Evolutionary conservation across 2,113 vertebrate genomes (phyloP).

Genomic region (Scomber scombrus): DNA sequence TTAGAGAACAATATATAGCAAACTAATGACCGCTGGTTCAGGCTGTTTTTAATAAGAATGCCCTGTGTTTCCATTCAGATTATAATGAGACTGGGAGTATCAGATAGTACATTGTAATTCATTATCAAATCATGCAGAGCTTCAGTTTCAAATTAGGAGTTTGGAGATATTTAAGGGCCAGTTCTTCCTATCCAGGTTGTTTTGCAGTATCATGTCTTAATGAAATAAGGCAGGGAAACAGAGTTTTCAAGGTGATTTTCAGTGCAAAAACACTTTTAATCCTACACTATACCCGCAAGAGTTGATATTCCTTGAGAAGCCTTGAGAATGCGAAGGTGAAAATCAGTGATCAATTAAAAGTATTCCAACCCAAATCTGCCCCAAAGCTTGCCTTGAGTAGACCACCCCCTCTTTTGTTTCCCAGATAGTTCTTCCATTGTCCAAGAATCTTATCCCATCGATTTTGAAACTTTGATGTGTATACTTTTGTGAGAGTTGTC

Average conservation of each 20-base stretch:
- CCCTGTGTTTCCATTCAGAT: slow-evolving; percentile 8
- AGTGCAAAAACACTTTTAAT: background rate
- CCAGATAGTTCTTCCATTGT: slow-evolving; percentile 24
- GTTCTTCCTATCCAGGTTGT: background rate
- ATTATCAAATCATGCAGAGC: slow-evolving; percentile 14
- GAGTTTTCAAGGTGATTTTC: slow-evolving; percentile 2
- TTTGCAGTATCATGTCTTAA: too few species aligned
- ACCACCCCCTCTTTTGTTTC: slow-evolving; percentile 11
- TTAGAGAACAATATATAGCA: slow-evolving; percentile 13
- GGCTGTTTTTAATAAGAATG: slow-evolving; percentile 38
- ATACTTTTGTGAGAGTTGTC: slow-evolving; percentile 15
- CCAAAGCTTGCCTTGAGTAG: slow-evolving; percentile 11
- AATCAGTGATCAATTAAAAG: slow-evolving; percentile 30
- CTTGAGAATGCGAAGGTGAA: background rate
- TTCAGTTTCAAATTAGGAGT: slow-evolving; percentile 18
- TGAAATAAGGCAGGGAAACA: background rate
- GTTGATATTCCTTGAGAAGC: slow-evolving; percentile 12
- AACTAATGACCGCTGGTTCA: slow-evolving; percentile 28
- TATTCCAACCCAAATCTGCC: slow-evolving; percentile 18
- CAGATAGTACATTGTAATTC: slow-evolving; percentile 1
- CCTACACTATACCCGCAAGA: background rate
- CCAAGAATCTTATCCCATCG: slow-evolving; percentile 13
- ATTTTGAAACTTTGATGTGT: slow-evolving; percentile 2
- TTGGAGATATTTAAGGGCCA: slow-evolving; percentile 16
- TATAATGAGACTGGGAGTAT: slow-evolving; percentile 16